Conservation (phyloP, 1,140 invertebrate genomes). For the Paramacrobiotus metropolitanus region DNA sequence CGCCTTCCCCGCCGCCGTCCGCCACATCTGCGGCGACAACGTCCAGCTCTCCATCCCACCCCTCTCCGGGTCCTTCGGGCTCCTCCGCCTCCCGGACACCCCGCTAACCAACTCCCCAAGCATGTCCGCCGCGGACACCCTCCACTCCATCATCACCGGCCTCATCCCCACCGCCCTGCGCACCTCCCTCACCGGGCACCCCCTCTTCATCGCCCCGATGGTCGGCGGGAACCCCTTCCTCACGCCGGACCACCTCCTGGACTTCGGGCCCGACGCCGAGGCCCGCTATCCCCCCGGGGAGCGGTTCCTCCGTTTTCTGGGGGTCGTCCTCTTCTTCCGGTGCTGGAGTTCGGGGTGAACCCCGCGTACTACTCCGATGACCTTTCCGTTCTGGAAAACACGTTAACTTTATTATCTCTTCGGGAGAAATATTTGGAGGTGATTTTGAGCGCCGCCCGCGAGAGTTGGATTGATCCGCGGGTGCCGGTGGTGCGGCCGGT, state of each 20-base stretch:
- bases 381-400: not conserved
- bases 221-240: slow-evolving; percentile 2
- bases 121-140: too few species aligned
- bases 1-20: too few species aligned
- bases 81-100: too few species aligned
- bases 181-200: not conserved
- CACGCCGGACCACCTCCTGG: not conserved
- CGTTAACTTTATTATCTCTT: not conserved
- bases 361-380: not conserved
- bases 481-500: slow-evolving; percentile 41
- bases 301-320: not conserved
- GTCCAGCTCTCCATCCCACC: too few species aligned
- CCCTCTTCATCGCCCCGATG: not conserved
- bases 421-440: too few species aligned
- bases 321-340: not conserved
- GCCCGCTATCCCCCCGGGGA: not conserved
- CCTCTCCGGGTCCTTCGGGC: too few species aligned
- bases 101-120: too few species aligned
- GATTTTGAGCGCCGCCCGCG: not conserved
- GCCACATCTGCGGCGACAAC: too few species aligned
- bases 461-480: not conserved
- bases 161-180: not conserved
- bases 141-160: too few species aligned
- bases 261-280: not conserved
- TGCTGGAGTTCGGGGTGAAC: not conserved